Evolutionary conservation across 2,113 vertebrate species (phyloP).

Genomic region (Piaya cayana): DNA sequence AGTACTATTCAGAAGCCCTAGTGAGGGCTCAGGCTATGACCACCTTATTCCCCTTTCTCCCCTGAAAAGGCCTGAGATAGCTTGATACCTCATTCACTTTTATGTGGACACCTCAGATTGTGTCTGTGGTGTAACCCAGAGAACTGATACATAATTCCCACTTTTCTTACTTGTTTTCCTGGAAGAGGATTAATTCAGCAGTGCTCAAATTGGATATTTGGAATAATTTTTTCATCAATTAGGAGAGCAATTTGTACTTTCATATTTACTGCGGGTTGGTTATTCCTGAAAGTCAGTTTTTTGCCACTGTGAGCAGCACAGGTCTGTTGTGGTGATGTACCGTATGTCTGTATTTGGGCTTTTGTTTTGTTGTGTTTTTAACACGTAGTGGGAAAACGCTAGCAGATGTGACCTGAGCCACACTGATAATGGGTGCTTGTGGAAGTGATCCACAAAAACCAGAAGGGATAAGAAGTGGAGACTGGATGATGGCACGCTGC

Average conservation of each 20-base stretch:
- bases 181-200: not conserved
- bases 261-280: not conserved
- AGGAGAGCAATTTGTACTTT: not conserved
- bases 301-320: not conserved
- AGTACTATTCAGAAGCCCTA: not conserved
- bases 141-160: not conserved
- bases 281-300: not conserved
- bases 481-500: too few species aligned
- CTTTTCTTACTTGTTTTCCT: constrained; percentile 8
- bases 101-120: not conserved
- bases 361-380: not conserved
- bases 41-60: not conserved
- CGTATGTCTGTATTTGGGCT: not conserved
- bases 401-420: not conserved
- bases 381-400: not conserved
- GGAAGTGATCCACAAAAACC: not conserved
- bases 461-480: not conserved
- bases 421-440: not conserved
- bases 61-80: not conserved
- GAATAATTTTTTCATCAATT: constrained; percentile 1
- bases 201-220: not conserved
- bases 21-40: not conserved
- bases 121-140: not conserved
- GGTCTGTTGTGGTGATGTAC: not conserved
- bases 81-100: not conserved